Percentiles rank a stretch among this genome's conserved stretches.
phyloP scores from a whole-genome alignment of 2,888 invertebrate genomes.

The Heteromurus nitidus region DNA sequence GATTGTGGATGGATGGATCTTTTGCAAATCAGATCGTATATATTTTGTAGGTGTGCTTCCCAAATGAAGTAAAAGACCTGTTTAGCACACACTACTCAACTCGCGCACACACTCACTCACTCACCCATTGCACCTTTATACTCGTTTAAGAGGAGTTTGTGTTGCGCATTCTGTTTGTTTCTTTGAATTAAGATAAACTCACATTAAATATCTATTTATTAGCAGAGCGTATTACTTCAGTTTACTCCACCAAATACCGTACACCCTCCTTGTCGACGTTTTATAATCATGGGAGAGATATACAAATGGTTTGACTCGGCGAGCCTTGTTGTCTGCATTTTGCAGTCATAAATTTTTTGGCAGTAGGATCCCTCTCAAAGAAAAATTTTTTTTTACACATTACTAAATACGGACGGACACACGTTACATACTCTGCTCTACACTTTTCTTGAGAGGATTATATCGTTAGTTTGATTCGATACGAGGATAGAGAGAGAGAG shows the following conservation, averaged over 20 bases:
- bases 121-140: too few species aligned
- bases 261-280: background rate
- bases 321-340: conserved; percentile 57
- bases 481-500: too few species aligned
- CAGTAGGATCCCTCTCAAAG: conserved; percentile 49
- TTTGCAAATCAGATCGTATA: background rate
- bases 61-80: conserved; percentile 58
- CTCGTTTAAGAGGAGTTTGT: too few species aligned
- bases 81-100: background rate
- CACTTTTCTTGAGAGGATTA: too few species aligned
- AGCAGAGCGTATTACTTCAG: conserved; percentile 35
- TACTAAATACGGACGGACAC: conserved; percentile 47
- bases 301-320: too few species aligned
- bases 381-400: conserved; percentile 17
- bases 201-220: conserved; percentile 58
- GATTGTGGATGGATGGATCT: background rate
- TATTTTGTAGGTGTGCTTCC: conserved; percentile 65
- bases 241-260: conserved; percentile 11
- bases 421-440: conserved; percentile 22
- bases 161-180: conserved; percentile 36
- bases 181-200: conserved; percentile 56
- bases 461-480: too few species aligned
- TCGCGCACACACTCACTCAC: background rate
- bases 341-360: conserved; percentile 42
- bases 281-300: conserved; percentile 44